Conservation (phyloP, 2,888 invertebrate species). For the Litoditis marina region DNA sequence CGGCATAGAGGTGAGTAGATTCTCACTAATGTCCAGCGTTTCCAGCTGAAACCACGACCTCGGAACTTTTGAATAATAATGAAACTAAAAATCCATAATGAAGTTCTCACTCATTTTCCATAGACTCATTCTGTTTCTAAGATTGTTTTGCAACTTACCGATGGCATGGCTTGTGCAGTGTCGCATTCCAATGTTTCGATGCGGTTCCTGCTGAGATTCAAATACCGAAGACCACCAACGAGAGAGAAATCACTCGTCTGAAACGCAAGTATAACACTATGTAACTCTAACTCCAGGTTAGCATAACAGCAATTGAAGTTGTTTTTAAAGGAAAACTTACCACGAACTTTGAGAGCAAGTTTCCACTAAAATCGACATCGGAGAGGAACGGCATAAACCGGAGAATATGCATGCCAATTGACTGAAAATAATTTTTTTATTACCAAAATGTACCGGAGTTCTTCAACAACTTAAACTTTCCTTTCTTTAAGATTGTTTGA, state of each 20-base stretch:
- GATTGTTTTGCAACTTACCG: conserved; percentile 3
- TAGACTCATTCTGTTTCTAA: too few species aligned
- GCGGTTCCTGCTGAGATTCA: conserved; percentile 21
- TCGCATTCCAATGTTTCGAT: conserved; percentile 26
- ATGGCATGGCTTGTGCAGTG: conserved; percentile 21
- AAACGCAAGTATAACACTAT: too few species aligned
- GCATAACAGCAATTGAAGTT: neutral
- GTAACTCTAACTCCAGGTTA: neutral
- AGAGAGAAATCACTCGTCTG: conserved; percentile 32
- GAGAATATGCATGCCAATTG: conserved; percentile 26
- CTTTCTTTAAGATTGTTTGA: too few species aligned
- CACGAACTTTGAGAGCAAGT: conserved; percentile 23
- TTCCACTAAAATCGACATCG: conserved; percentile 24
- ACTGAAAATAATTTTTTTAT: conserved; percentile 19
- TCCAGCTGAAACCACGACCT: conserved; percentile 31
- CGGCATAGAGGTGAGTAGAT: conserved; percentile 19
- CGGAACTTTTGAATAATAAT: too few species aligned
- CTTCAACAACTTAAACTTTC: too few species aligned
- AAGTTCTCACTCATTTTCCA: too few species aligned
- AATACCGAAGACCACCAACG: conserved; percentile 20
- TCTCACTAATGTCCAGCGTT: conserved; percentile 21
- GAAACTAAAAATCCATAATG: neutral
- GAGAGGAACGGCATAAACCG: conserved; percentile 30
- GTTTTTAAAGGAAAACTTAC: conserved; percentile 8
- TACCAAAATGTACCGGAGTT: neutral